Evolutionary conservation across 2,888 invertebrate species (phyloP).

Genomic region (Loripinus fragilis): DNA sequence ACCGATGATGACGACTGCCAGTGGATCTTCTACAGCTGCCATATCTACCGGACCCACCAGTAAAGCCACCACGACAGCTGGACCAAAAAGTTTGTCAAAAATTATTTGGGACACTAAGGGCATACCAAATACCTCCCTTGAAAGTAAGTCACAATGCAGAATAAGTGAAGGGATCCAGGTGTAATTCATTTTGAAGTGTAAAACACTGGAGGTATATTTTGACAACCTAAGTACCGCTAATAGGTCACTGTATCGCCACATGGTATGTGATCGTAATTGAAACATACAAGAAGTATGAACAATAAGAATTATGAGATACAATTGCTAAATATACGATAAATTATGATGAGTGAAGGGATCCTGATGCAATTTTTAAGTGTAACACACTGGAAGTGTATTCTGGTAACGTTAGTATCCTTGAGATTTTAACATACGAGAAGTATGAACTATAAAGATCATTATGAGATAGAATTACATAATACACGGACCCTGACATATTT

Average conservation of each 20-base stretch:
- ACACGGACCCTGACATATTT: background rate
- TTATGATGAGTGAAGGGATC: too few relatives aligned
- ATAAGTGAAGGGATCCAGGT: slow-evolving; percentile 25
- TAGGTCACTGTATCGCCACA: too few relatives aligned
- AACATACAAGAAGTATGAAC: slow-evolving; percentile 2
- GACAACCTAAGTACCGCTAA: background rate
- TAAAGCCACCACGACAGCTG: slow-evolving; percentile 4
- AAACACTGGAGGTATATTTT: background rate
- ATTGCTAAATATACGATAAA: too few relatives aligned
- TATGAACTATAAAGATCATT: too few relatives aligned
- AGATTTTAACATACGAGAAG: too few relatives aligned
- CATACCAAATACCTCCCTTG: slow-evolving; percentile 19
- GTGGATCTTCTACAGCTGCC: slow-evolving; percentile 15
- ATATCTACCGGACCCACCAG: slow-evolving; percentile 27
- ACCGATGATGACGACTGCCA: slow-evolving; percentile 24
- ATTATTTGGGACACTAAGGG: slow-evolving; percentile 23
- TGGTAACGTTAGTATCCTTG: too few relatives aligned
- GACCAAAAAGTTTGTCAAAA: slow-evolving; percentile 17
- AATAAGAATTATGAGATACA: background rate
- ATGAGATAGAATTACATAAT: too few relatives aligned
- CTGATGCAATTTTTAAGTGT: too few relatives aligned
- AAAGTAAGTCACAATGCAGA: slow-evolving; percentile 19
- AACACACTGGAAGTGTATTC: too few relatives aligned
- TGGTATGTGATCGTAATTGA: background rate
- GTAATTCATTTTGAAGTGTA: background rate